phyloP scores from a whole-genome alignment of 2,113 vertebrate genomes.

The Synodontis membranacea region DNA sequence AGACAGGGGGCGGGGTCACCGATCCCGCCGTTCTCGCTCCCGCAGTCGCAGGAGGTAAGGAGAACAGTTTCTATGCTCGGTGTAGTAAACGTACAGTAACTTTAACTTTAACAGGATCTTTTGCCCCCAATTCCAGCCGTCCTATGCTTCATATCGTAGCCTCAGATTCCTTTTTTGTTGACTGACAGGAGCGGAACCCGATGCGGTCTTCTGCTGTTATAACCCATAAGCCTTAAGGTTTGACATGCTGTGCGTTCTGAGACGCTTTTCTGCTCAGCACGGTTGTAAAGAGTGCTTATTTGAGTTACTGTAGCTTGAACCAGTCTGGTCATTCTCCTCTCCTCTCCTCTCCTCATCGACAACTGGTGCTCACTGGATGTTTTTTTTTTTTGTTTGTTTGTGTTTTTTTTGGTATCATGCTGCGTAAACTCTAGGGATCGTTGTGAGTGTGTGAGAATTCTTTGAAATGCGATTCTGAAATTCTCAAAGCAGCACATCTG shows the following conservation, averaged over 20 bases:
- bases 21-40: conserved; percentile 81
- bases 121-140: background rate
- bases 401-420: background rate
- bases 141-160: background rate
- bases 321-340: background rate
- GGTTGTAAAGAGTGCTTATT: background rate
- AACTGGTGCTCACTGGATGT: background rate
- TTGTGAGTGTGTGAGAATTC: background rate
- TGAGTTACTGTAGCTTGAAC: background rate
- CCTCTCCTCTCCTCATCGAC: background rate
- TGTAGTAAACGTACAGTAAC: background rate
- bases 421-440: background rate
- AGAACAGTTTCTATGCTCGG: background rate
- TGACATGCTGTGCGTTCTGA: no score
- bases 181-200: background rate
- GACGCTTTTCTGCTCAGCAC: background rate
- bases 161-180: background rate
- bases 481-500: background rate
- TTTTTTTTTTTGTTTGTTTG: no score
- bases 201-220: background rate
- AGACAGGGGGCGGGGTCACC: conserved; percentile 83
- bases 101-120: conserved; percentile 1
- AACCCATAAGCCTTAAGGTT: background rate
- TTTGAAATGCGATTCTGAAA: background rate
- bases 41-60: conserved; percentile 87